phyloP scores from a whole-genome alignment of 1,140 invertebrate species.

The Trissolcus basalis region DNA sequence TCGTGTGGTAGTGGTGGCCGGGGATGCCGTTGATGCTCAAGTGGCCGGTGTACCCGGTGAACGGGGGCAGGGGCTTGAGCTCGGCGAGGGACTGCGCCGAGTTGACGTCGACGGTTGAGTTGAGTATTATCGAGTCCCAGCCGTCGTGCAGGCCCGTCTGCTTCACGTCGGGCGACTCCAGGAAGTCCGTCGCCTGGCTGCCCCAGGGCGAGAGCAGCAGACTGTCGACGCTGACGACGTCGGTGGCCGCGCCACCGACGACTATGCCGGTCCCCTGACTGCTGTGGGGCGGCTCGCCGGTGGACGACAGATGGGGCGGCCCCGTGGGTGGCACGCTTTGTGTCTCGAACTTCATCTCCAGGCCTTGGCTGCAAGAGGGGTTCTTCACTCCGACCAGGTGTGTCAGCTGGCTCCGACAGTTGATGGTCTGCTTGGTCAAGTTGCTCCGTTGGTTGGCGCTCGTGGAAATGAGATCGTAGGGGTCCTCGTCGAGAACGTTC shows the following conservation, averaged over 20 bases:
- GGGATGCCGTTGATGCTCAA: constrained; percentile 89
- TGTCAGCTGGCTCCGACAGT: constrained; percentile 29
- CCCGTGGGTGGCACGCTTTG: constrained; percentile 66
- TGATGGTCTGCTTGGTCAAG: constrained; percentile 32
- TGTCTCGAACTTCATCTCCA: constrained; percentile 74
- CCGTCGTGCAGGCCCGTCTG: constrained; percentile 74
- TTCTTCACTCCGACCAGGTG: constrained; percentile 16
- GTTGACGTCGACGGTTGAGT: constrained; percentile 69
- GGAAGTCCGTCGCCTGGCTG: constrained; percentile 74
- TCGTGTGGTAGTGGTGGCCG: constrained; percentile 90
- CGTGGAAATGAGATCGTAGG: constrained; percentile 63
- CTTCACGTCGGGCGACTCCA: constrained; percentile 70
- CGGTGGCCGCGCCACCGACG: constrained; percentile 66
- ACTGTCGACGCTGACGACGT: constrained; percentile 76
- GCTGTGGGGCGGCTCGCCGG: constrained; percentile 72
- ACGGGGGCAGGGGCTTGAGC: constrained; percentile 89
- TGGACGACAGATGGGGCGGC: constrained; percentile 66
- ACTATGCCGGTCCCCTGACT: constrained; percentile 69
- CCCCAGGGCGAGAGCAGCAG: constrained; percentile 78
- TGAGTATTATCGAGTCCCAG: constrained; percentile 74
- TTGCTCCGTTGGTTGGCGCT: constrained; percentile 28
- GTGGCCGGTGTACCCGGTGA: constrained; percentile 89
- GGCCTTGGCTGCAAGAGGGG: constrained; percentile 29
- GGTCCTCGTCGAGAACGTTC: constrained; percentile 63
- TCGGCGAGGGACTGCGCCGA: constrained; percentile 81